Conservation (phyloP, 2,888 invertebrate species). For the Nephrotoma appendiculata region DNA sequence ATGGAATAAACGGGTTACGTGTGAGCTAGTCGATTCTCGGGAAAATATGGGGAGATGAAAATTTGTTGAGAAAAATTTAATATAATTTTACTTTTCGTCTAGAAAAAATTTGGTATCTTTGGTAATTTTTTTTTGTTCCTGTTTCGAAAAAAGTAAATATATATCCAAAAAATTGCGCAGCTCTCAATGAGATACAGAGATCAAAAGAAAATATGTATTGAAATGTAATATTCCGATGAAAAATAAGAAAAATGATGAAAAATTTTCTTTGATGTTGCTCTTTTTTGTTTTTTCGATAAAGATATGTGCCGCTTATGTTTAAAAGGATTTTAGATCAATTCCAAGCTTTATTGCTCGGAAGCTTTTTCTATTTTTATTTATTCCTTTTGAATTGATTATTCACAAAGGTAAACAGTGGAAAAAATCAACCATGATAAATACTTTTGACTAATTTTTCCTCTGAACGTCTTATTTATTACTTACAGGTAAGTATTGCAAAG, state of each 20-base stretch:
- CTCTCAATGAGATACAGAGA: not conserved
- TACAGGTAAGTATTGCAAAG: too few species aligned
- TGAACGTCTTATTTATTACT: not conserved
- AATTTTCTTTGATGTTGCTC: not conserved
- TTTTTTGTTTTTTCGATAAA: not conserved
- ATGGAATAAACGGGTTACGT: not conserved
- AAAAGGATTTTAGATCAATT: not conserved
- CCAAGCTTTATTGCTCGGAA: not conserved
- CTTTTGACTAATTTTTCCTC: not conserved
- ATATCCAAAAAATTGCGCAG: too few species aligned
- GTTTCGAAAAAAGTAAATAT: not conserved
- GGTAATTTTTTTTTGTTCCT: not conserved
- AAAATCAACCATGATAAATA: not conserved
- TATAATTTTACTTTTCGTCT: not conserved
- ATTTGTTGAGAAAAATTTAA: not conserved
- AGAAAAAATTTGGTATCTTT: not conserved
- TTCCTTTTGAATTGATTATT: not conserved
- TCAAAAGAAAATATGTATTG: not conserved
- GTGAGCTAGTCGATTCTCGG: not conserved
- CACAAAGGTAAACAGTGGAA: not conserved
- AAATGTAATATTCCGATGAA: not conserved
- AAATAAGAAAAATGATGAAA: not conserved
- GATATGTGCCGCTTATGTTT: not conserved
- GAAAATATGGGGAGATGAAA: not conserved
- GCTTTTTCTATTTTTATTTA: not conserved